phyloP scores from a whole-genome alignment of 2,113 vertebrate species.

The Semnornis frantzii region DNA sequence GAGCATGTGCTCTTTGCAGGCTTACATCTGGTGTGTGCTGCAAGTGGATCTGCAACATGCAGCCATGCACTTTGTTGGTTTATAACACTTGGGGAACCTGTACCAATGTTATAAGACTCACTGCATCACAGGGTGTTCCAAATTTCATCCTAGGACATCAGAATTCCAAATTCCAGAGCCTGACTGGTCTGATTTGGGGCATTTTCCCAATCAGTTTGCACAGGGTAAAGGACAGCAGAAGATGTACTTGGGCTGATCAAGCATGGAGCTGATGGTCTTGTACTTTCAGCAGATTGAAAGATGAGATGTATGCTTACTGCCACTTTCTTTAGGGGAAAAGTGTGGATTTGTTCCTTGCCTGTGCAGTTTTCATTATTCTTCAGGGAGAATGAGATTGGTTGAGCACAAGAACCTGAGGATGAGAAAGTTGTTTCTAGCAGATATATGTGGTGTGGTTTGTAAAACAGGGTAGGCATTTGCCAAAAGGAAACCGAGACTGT shows the following conservation, averaged over 20 bases:
- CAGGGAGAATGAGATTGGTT: not conserved
- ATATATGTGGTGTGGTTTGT: not conserved
- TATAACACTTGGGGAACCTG: not conserved
- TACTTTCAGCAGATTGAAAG: not conserved
- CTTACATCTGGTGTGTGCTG: accelerated
- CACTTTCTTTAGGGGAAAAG: not conserved
- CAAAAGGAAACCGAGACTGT: not conserved
- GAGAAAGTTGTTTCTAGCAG: not conserved
- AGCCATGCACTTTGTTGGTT: accelerated
- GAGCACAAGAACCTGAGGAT: not conserved
- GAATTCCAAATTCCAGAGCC: not conserved
- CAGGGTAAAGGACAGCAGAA: not conserved
- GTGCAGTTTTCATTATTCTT: not conserved
- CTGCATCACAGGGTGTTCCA: not conserved
- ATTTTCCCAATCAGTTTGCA: not conserved
- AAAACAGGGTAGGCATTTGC: not conserved
- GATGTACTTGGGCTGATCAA: not conserved
- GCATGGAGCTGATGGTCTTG: not conserved
- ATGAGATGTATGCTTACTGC: not conserved
- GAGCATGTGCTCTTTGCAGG: not conserved
- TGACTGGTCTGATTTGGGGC: not conserved
- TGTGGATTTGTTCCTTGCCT: not conserved
- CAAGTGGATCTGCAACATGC: not conserved
- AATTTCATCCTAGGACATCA: not conserved
- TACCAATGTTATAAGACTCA: not conserved